phyloP scores from a whole-genome alignment of 2,797 vertebrate genomes.

The Pterois miles region DNA sequence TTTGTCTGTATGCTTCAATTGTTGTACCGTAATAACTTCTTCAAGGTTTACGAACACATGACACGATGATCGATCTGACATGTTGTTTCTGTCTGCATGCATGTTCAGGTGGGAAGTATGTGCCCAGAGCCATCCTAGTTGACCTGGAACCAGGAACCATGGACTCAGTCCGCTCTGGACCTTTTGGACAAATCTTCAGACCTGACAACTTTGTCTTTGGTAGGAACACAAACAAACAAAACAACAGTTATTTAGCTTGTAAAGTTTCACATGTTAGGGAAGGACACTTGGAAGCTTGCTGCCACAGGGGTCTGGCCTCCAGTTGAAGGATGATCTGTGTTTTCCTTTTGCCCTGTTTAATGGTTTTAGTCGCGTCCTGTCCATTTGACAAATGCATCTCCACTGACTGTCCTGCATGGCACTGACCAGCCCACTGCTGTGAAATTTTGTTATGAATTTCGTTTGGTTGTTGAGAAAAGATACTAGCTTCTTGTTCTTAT shows the following conservation, averaged over 20 bases:
- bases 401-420: not conserved
- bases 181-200: constrained; percentile 87
- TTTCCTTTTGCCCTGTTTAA: not conserved
- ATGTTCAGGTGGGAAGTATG: constrained; percentile 88
- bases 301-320: not conserved
- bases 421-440: not conserved
- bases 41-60: not conserved
- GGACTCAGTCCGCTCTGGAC: constrained; percentile 91
- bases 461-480: not conserved
- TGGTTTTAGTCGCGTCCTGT: not conserved
- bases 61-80: not conserved
- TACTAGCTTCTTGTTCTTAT: not conserved
- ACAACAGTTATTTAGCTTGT: not conserved
- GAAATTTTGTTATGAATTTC: not conserved
- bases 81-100: not conserved
- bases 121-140: constrained; percentile 90
- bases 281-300: no score
- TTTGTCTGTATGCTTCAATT: not conserved
- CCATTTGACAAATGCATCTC: no score
- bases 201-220: constrained; percentile 94
- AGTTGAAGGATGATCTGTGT: not conserved
- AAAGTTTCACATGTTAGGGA: not conserved
- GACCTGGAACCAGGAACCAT: constrained; percentile 92
- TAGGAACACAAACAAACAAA: constrained; percentile 42
- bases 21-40: not conserved